phyloP scores from a whole-genome alignment of 2,113 vertebrate species.

The Cinclus cinclus region DNA sequence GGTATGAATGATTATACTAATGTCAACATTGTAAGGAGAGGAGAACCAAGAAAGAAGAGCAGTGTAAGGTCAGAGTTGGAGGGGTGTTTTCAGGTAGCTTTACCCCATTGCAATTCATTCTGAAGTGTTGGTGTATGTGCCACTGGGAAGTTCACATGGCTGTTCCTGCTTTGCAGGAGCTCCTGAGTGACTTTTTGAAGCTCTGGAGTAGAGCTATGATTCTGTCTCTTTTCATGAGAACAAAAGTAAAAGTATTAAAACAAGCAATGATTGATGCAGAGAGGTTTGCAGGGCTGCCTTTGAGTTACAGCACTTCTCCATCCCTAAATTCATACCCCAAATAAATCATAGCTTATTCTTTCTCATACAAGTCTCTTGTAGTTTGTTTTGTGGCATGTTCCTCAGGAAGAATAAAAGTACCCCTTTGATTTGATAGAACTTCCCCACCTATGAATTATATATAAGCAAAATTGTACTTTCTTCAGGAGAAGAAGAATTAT shows the following conservation, averaged over 20 bases:
- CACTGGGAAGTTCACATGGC: background rate
- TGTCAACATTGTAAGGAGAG: background rate
- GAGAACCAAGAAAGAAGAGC: background rate
- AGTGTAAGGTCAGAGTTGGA: background rate
- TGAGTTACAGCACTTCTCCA: background rate
- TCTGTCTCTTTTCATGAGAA: background rate
- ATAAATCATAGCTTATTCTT: background rate
- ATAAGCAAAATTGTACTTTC: constrained; percentile 48
- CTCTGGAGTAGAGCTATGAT: background rate
- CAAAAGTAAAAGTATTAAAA: background rate
- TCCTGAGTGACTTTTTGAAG: background rate
- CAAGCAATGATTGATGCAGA: background rate
- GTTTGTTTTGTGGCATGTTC: constrained; percentile 41
- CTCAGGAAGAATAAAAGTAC: constrained; percentile 64
- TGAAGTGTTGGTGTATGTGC: background rate
- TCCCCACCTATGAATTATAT: constrained; percentile 56
- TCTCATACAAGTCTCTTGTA: constrained; percentile 6
- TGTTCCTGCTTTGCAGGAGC: background rate
- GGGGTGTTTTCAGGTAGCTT: background rate
- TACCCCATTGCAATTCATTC: background rate
- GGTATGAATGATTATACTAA: background rate
- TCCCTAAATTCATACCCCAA: background rate
- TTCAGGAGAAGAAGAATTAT: background rate
- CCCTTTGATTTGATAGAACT: constrained; percentile 59
- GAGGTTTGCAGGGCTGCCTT: background rate